phyloP scores from a whole-genome alignment of 2,797 vertebrate genomes.

The Arctocebus calabarensis region DNA sequence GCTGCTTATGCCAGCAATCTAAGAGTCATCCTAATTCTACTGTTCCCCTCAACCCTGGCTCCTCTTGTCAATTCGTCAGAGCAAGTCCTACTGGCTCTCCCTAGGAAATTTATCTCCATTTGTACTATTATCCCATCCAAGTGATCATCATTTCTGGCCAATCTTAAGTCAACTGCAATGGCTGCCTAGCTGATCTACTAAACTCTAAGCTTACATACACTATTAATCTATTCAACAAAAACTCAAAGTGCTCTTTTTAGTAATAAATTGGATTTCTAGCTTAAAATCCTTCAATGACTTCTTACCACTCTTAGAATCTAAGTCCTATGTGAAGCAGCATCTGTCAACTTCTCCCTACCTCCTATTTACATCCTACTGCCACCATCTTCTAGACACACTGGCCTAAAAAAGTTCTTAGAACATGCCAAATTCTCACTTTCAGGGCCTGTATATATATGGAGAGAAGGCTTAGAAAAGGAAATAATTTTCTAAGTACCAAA shows the following conservation, averaged over 20 bases:
- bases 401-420: not conserved
- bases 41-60: not conserved
- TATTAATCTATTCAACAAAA: conserved; percentile 21
- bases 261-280: conserved; percentile 28
- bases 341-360: not conserved
- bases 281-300: conserved; percentile 53
- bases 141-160: not conserved
- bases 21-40: conserved; percentile 9
- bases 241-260: conserved; percentile 31
- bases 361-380: not conserved
- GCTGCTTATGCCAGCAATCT: not conserved
- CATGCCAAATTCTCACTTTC: not conserved
- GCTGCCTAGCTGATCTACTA: not conserved
- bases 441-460: not conserved
- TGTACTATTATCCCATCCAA: not conserved
- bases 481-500: conserved; percentile 33
- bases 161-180: not conserved
- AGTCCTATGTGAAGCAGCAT: not conserved
- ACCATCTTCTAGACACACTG: not conserved
- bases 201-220: not conserved
- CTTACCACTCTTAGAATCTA: conserved; percentile 29
- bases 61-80: not conserved
- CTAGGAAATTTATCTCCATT: not conserved
- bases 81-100: not conserved
- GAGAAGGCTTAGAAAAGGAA: not conserved